Conservation (phyloP, 1,140 invertebrate genomes). For the Archivesica marissinica region DNA sequence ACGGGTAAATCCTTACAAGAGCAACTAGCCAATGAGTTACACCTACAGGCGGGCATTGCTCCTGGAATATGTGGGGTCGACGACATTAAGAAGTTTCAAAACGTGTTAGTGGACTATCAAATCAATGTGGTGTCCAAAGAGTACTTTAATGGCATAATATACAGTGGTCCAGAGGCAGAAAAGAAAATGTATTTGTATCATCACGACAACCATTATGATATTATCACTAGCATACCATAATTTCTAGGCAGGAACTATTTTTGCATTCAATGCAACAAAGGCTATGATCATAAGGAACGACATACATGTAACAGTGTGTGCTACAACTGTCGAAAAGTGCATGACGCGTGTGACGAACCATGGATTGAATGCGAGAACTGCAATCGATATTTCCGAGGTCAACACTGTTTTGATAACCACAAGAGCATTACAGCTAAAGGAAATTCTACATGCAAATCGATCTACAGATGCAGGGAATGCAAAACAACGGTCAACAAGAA, state of each 20-base stretch:
- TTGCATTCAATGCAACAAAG: conserved; percentile 31
- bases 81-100: no score
- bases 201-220: conserved; percentile 42
- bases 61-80: no score
- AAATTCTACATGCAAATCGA: background rate
- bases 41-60: no score
- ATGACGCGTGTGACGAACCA: no score
- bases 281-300: conserved; percentile 35
- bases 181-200: conserved; percentile 38
- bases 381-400: background rate
- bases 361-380: background rate
- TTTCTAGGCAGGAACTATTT: no score
- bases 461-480: background rate
- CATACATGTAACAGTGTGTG: conserved; percentile 20
- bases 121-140: conserved; percentile 11
- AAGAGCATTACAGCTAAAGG: background rate
- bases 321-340: no score
- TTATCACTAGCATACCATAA: no score
- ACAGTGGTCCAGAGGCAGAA: conserved; percentile 3
- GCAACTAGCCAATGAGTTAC: no score
- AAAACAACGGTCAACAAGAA: conserved; percentile 1
- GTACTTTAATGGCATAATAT: conserved; percentile 24
- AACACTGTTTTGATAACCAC: conserved; percentile 2
- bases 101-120: no score
- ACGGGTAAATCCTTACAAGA: no score